A percentile compares a stretch with the other conserved stretches of the same genome.
These are phyloP conservation scores for Limnephilus auricula DNA, from an alignment of 2,888 invertebrate species.

Conservation along the genomic window DNA sequence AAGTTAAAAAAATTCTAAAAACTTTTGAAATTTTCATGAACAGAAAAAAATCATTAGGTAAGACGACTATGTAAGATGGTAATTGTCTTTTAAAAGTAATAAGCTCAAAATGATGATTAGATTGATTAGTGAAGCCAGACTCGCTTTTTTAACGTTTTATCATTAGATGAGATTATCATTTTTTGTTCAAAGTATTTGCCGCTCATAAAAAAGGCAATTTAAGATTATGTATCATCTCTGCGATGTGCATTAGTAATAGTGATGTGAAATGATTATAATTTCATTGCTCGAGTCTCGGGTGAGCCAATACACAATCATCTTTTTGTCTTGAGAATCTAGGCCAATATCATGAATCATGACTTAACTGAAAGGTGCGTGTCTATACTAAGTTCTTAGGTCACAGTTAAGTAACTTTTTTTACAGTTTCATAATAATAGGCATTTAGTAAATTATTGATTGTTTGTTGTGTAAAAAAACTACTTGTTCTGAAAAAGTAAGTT, in stretches of 20 bases:
- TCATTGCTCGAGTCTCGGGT: neutral
- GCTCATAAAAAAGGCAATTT: neutral
- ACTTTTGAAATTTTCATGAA: too few species aligned
- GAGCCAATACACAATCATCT: neutral
- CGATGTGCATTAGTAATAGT: neutral
- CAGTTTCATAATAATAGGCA: neutral
- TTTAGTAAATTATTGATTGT: neutral
- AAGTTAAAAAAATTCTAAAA: too few species aligned
- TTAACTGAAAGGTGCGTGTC: slow-evolving; percentile 8
- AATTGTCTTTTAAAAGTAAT: neutral
- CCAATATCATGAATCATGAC: slow-evolving; percentile 20
- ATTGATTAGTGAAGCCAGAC: neutral
- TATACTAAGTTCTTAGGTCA: neutral
- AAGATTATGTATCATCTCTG: neutral
- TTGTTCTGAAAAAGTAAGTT: too few species aligned
- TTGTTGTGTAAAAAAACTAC: neutral
- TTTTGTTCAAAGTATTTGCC: neutral
- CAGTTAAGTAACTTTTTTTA: neutral
- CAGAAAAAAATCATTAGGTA: too few species aligned
- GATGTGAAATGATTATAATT: neutral
- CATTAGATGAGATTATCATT: neutral
- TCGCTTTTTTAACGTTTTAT: neutral
- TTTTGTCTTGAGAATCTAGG: neutral
- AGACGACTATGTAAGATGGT: neutral
- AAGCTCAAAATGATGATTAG: neutral